Base-by-base conservation (phyloP, 2,797 vertebrate genomes). In the Alcedo quadribrachys region DNA sequence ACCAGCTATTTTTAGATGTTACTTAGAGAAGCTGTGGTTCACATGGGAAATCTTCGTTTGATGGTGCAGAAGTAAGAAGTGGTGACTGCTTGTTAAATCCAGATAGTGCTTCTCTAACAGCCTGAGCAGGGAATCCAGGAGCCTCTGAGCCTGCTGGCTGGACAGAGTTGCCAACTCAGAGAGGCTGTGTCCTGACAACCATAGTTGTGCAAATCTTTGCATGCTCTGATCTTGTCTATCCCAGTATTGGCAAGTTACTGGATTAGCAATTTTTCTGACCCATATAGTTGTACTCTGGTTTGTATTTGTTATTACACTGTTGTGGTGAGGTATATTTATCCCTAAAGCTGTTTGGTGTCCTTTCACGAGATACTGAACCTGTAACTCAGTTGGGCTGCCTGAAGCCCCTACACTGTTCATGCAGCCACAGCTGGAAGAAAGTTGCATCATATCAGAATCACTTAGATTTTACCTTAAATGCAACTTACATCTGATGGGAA, bases 161-260 rank as follows among this genome's bases (percentile, higher is more conserved):
- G 28, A 25, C 35, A 40, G 37, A 24, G 16, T 46, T 9, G 3
- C 16, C 58, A 28, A 37, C 15, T 22, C 2, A 3, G 21, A 78
- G 62, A 61, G 86, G 10, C 21, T 22, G 5, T 35, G 19, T 65
- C 18, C 17, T 45, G 25, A 17, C 90, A 42, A 81, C 25, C 5
- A 0, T 16, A n/a, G 21, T 3, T 22, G 6, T 45, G 2, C 40
- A 33, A 48, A 17, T 35, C 25, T 85, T 70, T 60, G 28, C 30
- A 10, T 0, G 1, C 8, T 19, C 14, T 60, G 40, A 2, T 60
- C 27, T 0, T 63, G 6, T 35, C 45, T 32, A 60, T 21, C 5
- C 4, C 2, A 27, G 2, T 73, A 20, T 33, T 58, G 62, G 12
- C 27, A 12, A 81, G 32, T 22, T 62, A 16, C 37, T 81, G n/a